Conservation (phyloP, 2,888 invertebrate species). For the Drosophila quinaria region DNA sequence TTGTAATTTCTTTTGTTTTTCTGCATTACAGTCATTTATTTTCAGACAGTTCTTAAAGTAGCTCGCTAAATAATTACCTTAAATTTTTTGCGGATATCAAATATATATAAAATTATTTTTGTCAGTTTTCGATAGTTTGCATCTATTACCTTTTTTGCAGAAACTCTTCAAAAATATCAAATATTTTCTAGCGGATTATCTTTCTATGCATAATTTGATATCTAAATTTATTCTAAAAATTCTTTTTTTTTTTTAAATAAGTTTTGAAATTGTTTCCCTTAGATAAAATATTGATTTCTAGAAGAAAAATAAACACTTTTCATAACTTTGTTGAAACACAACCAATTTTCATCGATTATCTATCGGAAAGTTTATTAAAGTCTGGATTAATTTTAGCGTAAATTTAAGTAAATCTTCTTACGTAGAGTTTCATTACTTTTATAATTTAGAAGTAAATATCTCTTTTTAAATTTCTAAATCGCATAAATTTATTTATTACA, state of each 20-base stretch:
- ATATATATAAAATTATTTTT: neutral
- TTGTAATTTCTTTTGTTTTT: neutral
- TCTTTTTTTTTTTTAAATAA: too few species aligned
- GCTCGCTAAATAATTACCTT: too few species aligned
- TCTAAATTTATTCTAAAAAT: neutral
- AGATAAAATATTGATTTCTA: too few species aligned
- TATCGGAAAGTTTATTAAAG: neutral
- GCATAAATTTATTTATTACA: conserved; percentile 1
- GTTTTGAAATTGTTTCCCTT: too few species aligned
- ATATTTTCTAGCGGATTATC: neutral
- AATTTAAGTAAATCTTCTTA: neutral
- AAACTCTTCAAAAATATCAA: neutral
- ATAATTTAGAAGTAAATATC: neutral
- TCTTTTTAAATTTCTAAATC: neutral
- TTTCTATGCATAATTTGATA: neutral
- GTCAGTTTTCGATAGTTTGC: neutral
- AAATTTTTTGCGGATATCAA: too few species aligned
- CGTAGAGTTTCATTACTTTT: neutral
- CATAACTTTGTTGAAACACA: neutral
- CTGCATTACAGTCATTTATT: too few species aligned
- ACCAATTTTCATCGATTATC: too few species aligned
- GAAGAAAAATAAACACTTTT: neutral
- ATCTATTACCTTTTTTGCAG: neutral
- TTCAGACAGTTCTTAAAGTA: too few species aligned
- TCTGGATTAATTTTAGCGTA: neutral